These are phyloP conservation scores for Ariopsis seemanni DNA, from an alignment of 2,113 vertebrate species.

Conservation along the genomic window DNA sequence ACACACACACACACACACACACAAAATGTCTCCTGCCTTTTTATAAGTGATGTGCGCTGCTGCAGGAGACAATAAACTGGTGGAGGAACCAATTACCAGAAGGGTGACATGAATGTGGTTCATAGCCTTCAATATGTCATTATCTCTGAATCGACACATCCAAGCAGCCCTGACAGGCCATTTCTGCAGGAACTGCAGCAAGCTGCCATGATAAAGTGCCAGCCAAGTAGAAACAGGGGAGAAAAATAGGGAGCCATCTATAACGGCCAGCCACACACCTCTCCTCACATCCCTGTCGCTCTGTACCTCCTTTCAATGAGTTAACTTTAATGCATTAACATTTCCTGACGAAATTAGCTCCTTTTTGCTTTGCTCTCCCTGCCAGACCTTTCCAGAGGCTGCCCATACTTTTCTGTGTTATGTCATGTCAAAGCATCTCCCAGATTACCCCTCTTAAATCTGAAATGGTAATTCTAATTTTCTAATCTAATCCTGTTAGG, in stretches of 20 bases:
- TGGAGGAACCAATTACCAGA: conserved; percentile 58
- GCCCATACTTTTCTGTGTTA: background rate
- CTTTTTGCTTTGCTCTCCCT: conserved; percentile 9
- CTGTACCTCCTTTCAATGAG: conserved; percentile 33
- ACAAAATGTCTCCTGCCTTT: background rate
- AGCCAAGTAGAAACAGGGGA: conserved; percentile 41
- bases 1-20: conserved; percentile 22
- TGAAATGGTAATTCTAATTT: conserved; percentile 75
- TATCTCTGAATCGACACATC: conserved; percentile 61
- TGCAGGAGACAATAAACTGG: conserved; percentile 57
- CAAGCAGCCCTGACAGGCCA: conserved; percentile 56
- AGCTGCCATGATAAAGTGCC: conserved; percentile 51
- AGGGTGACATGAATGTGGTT: conserved; percentile 54
- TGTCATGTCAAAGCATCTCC: conserved; percentile 30
- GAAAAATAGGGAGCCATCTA: conserved; percentile 51
- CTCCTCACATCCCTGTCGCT: conserved; percentile 19
- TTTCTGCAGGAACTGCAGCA: conserved; percentile 50
- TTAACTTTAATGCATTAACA: conserved; percentile 51
- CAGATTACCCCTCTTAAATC: conserved; percentile 66
- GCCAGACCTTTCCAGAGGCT: conserved; percentile 6
- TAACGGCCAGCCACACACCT: conserved; percentile 45
- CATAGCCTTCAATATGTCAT: conserved; percentile 60
- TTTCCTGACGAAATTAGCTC: conserved; percentile 45
- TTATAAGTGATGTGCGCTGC: conserved; percentile 49
- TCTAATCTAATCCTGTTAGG: conserved; percentile 76